Percentiles rank a stretch among this genome's conserved stretches.
phyloP scores from a whole-genome alignment of 2,888 invertebrate genomes.

The Clitarchus hookeri region DNA sequence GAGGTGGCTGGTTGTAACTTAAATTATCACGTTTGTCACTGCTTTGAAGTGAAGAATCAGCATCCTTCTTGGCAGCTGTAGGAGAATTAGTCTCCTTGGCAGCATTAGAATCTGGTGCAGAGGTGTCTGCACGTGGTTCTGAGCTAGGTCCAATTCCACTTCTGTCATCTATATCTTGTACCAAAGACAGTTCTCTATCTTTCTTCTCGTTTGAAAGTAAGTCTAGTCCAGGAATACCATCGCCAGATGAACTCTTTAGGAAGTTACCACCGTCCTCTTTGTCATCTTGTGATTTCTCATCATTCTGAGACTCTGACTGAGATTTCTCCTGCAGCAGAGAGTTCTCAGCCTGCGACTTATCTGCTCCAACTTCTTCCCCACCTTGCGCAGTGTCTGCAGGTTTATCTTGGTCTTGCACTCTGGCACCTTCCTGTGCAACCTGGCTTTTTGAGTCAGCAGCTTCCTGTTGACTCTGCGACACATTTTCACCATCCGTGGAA shows the following conservation, averaged over 20 bases:
- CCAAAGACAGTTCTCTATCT: constrained; percentile 29
- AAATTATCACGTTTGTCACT: neutral
- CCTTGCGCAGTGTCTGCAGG: neutral
- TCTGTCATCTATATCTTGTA: constrained; percentile 33
- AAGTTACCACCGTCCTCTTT: constrained; percentile 1
- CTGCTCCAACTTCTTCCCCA: neutral
- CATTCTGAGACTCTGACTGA: neutral
- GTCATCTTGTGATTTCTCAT: neutral
- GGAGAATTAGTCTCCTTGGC: neutral
- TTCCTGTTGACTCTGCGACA: neutral
- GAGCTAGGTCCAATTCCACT: constrained; percentile 2
- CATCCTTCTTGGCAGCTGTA: neutral
- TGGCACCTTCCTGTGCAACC: constrained; percentile 41
- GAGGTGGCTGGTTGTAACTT: neutral
- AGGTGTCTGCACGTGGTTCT: neutral
- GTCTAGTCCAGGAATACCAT: constrained; percentile 76
- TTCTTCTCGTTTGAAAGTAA: constrained; percentile 55
- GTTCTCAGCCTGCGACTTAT: neutral
- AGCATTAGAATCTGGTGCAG: constrained; percentile 12
- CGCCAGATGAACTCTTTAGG: constrained; percentile 46
- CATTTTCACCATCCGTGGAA: neutral
- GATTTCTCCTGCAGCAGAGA: neutral
- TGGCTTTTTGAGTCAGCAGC: constrained; percentile 25
- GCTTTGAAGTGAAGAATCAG: neutral
- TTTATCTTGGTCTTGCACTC: constrained; percentile 33